phyloP scores from a whole-genome alignment of 2,888 invertebrate genomes.

The Rhagonycha fulva region DNA sequence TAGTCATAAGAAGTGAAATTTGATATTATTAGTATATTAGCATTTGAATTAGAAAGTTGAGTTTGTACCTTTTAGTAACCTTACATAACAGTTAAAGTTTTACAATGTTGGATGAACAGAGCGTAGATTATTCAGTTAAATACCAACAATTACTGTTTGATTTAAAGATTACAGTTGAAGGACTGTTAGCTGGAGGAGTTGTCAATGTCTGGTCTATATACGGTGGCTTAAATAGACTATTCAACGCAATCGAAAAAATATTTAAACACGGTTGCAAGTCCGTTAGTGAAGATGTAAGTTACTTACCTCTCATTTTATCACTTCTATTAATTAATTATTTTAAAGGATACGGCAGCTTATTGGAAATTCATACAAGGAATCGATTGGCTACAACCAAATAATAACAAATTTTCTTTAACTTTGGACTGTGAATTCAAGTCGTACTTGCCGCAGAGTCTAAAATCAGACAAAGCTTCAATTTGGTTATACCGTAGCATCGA shows the following conservation, averaged over 20 bases:
- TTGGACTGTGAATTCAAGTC: conserved; percentile 54
- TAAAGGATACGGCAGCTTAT: conserved; percentile 59
- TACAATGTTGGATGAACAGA: neutral
- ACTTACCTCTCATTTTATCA: neutral
- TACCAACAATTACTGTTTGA: conserved; percentile 59
- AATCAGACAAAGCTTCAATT: conserved; percentile 58
- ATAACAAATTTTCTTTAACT: conserved; percentile 57
- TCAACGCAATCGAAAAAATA: conserved; percentile 60
- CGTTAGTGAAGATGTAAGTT: conserved; percentile 51
- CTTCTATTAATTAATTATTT: conserved; percentile 16
- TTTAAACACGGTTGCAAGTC: conserved; percentile 62
- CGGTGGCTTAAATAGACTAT: conserved; percentile 62
- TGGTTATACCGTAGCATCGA: conserved; percentile 62
- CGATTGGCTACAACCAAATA: conserved; percentile 64
- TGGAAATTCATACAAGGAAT: conserved; percentile 64
- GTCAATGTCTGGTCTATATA: conserved; percentile 66
- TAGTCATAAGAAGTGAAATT: neutral
- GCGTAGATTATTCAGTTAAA: conserved; percentile 32
- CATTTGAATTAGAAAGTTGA: neutral
- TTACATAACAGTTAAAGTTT: neutral
- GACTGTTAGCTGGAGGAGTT: conserved; percentile 59
- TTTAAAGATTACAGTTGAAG: conserved; percentile 62
- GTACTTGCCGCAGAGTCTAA: conserved; percentile 55
- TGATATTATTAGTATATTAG: neutral
- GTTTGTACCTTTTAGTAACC: neutral